Evolutionary conservation across 2,113 vertebrate species (phyloP), one percentile per base, ranked within the genome.

Genomic region (Pterocles orientalis): DNA sequence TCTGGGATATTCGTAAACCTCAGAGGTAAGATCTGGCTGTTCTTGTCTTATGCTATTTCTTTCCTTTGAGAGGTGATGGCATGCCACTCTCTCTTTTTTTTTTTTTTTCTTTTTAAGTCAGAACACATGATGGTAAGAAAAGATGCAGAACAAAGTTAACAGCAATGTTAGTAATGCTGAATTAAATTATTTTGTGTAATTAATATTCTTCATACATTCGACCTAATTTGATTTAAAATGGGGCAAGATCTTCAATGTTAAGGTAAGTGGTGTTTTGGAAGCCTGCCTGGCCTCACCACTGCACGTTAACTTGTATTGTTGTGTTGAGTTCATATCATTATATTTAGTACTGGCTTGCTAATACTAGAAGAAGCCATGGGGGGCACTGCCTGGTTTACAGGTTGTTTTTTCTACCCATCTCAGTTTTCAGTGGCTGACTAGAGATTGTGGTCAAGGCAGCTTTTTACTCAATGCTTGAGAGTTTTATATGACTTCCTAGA

Each of bases 1-100:
- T 99, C 39, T 99, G 99, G 99, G 99, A 99, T 94, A 99, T 99
- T 96, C 99, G 99, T 81, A 99, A 99, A 84, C 99, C 99, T 62
- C 99, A 99, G 97, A 99, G 99, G 99, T 99, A 78, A 97, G 98
- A 70, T 47, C 62, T 76, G 47, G 4, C 54, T 78, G 12, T 75
- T 18, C 64, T 91, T 96, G 60, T 66, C 47, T 86, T 61, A 29
- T 33, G 48, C 62, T 73, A 1, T 58, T 80, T 51, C 23, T 69
- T 84, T 92, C 51, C 10, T 25, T 60, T 96, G 36, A 73, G 70
- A 92, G 50, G 25, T 81, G 70, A 68, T 75, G 21, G 34, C 28
- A 65, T 85, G 17, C n/a, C 47, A 12, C 19, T 29, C 10, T 41
- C 10, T 41, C 12, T 18, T 8, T 48, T 23, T 4, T 12, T 53